Conservation (phyloP, 2,888 invertebrate species). For the Mythimna pallens region DNA sequence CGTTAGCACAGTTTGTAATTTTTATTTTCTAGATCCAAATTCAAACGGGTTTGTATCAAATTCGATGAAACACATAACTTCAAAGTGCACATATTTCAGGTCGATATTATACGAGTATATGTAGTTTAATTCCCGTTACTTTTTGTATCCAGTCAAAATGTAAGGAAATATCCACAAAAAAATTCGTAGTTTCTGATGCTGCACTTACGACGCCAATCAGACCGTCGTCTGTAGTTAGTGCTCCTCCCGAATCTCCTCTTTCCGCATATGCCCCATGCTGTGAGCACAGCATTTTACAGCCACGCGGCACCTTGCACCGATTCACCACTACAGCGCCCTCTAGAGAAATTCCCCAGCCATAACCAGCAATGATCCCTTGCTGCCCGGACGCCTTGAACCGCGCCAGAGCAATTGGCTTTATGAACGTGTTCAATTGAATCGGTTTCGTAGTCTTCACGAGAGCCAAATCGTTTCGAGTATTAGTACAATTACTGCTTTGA, state of each 20-base stretch:
- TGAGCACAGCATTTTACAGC: not conserved
- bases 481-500: accelerated
- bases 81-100: no score
- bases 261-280: not conserved
- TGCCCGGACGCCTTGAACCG: not conserved
- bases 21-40: not conserved
- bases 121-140: not conserved
- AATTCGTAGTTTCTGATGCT: not conserved
- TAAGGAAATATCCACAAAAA: conserved; percentile 1
- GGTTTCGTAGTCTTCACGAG: conserved; percentile 7
- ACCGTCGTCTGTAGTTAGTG: conserved; percentile 20
- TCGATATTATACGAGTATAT: no score
- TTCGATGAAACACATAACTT: no score
- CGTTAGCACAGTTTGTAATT: not conserved
- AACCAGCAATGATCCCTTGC: conserved; percentile 25
- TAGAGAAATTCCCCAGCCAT: not conserved
- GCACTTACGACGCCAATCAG: not conserved
- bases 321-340: conserved; percentile 17
- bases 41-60: no score
- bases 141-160: not conserved
- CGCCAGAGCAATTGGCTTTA: conserved; percentile 11
- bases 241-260: not conserved
- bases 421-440: not conserved
- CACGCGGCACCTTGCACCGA: not conserved
- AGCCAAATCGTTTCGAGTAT: conserved; percentile 3